Percentiles rank a stretch among this genome's conserved stretches.
These are phyloP conservation scores for Procambarus clarkii DNA, from an alignment of 1,140 invertebrate species.

Conservation along the genomic window DNA sequence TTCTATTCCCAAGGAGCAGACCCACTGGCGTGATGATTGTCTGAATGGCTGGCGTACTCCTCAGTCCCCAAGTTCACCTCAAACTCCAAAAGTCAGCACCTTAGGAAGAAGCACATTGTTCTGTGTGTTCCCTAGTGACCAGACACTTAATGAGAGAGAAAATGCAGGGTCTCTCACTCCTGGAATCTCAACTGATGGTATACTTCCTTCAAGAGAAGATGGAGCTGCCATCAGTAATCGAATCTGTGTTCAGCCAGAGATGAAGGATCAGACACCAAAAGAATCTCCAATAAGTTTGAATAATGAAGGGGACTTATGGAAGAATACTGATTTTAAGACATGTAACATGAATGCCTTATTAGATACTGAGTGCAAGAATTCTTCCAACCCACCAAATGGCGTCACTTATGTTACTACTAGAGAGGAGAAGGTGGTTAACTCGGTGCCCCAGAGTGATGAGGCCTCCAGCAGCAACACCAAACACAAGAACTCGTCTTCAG, in stretches of 20 bases:
- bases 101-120: background rate
- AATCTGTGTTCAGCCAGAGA: background rate
- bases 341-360: background rate
- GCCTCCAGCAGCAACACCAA: background rate
- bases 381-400: background rate
- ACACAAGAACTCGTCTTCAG: background rate
- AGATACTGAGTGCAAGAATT: background rate
- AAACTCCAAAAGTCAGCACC: background rate
- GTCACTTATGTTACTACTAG: background rate
- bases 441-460: background rate
- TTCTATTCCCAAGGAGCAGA: conserved; percentile 5
- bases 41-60: conserved; percentile 50
- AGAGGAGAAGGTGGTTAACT: background rate
- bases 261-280: background rate
- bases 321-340: conserved; percentile 14
- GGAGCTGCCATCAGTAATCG: background rate
- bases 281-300: background rate
- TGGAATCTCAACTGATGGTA: background rate
- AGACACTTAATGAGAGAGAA: background rate
- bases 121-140: background rate
- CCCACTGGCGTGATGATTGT: conserved; percentile 17
- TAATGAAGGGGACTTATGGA: background rate
- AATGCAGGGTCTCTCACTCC: background rate
- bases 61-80: conserved; percentile 41
- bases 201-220: conserved; percentile 1